Conservation (phyloP, 1,140 invertebrate genomes). For the Aphaenogaster ashmeadi region DNA sequence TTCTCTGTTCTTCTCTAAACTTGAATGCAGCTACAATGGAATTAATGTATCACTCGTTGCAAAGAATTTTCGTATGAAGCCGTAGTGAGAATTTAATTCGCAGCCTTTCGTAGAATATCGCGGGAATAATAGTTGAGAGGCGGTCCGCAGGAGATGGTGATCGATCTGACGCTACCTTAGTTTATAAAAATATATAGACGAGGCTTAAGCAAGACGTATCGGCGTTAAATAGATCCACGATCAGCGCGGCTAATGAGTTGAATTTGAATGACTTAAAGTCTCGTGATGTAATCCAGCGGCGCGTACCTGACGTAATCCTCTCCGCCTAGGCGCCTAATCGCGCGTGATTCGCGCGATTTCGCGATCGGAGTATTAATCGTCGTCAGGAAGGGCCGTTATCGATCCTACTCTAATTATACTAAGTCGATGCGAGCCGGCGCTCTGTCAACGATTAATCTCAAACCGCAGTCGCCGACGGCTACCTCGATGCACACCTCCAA, state of each 20-base stretch:
- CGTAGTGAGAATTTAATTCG: neutral
- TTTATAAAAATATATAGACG: slow-evolving; percentile 51
- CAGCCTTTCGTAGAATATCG: neutral
- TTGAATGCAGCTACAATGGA: too few species aligned
- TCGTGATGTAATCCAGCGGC: slow-evolving; percentile 2
- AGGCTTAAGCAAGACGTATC: slow-evolving; percentile 46
- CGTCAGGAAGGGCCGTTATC: slow-evolving; percentile 17
- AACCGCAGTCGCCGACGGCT: slow-evolving; percentile 37
- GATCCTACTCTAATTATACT: slow-evolving; percentile 54
- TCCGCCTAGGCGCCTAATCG: slow-evolving; percentile 25
- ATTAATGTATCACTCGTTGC: neutral
- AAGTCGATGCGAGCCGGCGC: slow-evolving; percentile 42
- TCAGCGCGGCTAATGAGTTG: slow-evolving; percentile 33
- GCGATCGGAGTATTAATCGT: slow-evolving; percentile 54
- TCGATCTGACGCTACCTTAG: slow-evolving; percentile 17
- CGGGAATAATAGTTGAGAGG: neutral
- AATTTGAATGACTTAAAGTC: slow-evolving; percentile 39
- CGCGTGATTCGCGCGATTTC: slow-evolving; percentile 34
- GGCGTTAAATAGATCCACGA: slow-evolving; percentile 26
- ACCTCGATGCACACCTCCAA: slow-evolving; percentile 14
- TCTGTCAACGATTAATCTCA: slow-evolving; percentile 57
- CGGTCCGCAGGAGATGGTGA: neutral
- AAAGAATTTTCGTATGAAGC: slow-evolving; percentile 9
- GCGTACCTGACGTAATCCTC: slow-evolving; percentile 18
- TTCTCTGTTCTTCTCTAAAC: neutral